A percentile compares a stretch with the other conserved stretches of the same genome.
phyloP scores from a whole-genome alignment of 2,888 invertebrate species.

The Oegoconia quadripuncta region DNA sequence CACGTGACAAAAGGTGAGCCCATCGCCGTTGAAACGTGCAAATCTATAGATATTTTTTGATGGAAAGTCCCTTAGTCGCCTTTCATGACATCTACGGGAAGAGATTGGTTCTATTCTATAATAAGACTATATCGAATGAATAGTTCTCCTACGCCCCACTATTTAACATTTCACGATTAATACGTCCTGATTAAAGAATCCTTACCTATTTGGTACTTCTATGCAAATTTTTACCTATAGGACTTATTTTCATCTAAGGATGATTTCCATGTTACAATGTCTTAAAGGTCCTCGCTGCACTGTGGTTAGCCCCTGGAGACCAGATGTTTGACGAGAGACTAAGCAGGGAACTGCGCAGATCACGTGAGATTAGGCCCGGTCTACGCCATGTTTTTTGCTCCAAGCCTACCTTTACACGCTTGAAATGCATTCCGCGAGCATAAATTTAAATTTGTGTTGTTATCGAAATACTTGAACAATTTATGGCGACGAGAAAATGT shows the following conservation, averaged over 20 bases:
- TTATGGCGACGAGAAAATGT: slow-evolving; percentile 59
- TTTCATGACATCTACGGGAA: no score
- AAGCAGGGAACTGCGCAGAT: slow-evolving; percentile 36
- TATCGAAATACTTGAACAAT: slow-evolving; percentile 72
- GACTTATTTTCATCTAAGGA: not conserved
- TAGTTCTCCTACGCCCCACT: no score
- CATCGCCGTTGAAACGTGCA: no score
- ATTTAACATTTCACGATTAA: no score
- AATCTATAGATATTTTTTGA: no score
- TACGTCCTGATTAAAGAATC: no score
- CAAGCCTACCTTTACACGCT: slow-evolving; percentile 57
- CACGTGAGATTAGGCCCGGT: slow-evolving; percentile 62
- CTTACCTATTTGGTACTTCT: no score
- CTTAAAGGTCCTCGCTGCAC: not conserved
- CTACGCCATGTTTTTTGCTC: slow-evolving; percentile 54
- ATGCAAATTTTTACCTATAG: no score
- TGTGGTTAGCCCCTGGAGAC: slow-evolving; percentile 18
- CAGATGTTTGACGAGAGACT: slow-evolving; percentile 42
- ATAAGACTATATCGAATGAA: no score
- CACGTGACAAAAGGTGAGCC: no score
- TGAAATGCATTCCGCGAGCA: slow-evolving; percentile 64
- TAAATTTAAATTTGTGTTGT: slow-evolving; percentile 71
- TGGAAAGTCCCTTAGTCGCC: no score
- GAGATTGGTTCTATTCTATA: no score
- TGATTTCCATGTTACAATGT: not conserved